Percentiles rank a stretch among this genome's conserved stretches.
Conservation (phyloP, 2,113 vertebrate genomes). For the Pelecanoides urinatrix region DNA sequence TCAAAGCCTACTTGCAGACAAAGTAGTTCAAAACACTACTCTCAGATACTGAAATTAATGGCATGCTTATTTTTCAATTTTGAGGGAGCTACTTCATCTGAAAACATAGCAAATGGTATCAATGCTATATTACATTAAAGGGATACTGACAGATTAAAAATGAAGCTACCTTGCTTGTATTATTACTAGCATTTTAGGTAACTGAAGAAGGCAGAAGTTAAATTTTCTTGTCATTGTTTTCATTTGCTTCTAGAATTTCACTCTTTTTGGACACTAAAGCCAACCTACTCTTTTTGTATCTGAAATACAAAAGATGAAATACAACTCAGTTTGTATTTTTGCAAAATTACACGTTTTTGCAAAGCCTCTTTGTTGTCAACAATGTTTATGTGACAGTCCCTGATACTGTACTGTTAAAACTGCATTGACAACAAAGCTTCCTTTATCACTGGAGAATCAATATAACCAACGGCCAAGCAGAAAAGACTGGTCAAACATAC, state of each 20-base stretch:
- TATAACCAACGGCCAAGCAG: background rate
- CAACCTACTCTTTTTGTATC: background rate
- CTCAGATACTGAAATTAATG: background rate
- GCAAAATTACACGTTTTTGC: background rate
- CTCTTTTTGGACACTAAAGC: background rate
- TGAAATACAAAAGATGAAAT: background rate
- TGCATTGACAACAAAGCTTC: background rate
- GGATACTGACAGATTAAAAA: background rate
- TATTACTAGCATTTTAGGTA: background rate
- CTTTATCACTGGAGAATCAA: background rate
- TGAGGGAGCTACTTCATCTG: background rate
- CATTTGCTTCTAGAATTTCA: background rate
- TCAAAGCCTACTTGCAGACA: background rate
- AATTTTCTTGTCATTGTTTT: background rate
- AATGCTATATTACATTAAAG: background rate
- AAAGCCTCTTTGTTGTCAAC: background rate
- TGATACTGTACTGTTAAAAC: background rate
- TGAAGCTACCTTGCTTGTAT: background rate
- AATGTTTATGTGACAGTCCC: background rate
- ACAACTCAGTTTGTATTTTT: background rate
- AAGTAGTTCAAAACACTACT: background rate
- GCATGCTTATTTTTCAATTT: background rate
- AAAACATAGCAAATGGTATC: accelerated
- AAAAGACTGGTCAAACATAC: background rate
- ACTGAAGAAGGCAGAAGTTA: background rate